These are phyloP conservation scores for Sebastolobus altivelis DNA, from an alignment of 2,797 vertebrate species.

Conservation along the genomic window DNA sequence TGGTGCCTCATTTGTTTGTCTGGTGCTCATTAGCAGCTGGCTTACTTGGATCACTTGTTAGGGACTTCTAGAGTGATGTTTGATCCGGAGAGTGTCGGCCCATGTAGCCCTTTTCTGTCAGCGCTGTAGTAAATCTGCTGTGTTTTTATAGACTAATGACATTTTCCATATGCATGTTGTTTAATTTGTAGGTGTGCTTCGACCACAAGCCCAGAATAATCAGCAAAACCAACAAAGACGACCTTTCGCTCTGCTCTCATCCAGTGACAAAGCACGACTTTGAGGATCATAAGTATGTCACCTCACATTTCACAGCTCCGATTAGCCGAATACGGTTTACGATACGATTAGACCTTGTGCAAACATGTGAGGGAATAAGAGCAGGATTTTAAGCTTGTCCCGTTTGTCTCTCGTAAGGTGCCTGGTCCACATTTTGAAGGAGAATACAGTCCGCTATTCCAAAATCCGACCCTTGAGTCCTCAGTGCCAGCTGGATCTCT, in stretches of 20 bases:
- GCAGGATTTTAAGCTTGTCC: not conserved
- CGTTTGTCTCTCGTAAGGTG: constrained; percentile 84
- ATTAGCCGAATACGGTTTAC: accelerated
- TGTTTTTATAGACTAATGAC: not conserved
- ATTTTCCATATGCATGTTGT: not conserved
- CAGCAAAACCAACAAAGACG: constrained; percentile 97
- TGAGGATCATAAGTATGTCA: constrained; percentile 95
- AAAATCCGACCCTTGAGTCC: constrained; percentile 90
- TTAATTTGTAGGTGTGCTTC: constrained; percentile 92
- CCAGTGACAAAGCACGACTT: constrained; percentile 94
- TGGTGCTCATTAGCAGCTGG: not conserved
- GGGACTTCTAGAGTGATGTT: not conserved
- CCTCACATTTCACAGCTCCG: not conserved
- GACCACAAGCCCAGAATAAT: constrained; percentile 99
- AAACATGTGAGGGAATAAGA: not conserved
- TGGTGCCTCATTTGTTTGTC: not conserved
- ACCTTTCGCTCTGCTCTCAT: constrained; percentile 93
- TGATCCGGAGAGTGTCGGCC: not conserved
- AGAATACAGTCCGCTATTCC: constrained; percentile 93
- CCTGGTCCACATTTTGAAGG: constrained; percentile 96
- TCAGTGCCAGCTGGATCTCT: constrained; percentile 92
- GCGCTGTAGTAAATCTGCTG: not conserved
- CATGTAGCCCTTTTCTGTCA: not conserved
- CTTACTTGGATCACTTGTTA: not conserved
- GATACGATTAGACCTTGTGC: too few relatives aligned